Evolutionary conservation across 2,113 vertebrate species (phyloP).

Genomic region (Chrysemys picta): DNA sequence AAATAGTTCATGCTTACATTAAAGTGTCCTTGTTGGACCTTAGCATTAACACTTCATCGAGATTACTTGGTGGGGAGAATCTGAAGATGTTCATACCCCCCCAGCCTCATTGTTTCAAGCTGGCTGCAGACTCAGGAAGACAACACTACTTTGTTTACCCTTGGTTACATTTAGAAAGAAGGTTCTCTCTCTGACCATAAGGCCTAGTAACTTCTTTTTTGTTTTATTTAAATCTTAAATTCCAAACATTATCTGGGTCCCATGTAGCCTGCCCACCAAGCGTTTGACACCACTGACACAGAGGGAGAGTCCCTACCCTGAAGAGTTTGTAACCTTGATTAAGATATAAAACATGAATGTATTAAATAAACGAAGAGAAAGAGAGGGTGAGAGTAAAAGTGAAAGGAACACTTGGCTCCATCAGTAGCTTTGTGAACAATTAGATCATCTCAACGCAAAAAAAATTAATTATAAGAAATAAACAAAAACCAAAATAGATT

Average conservation of each 20-base stretch:
- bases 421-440: not conserved
- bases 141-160: not conserved
- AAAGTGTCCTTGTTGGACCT: not conserved
- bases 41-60: not conserved
- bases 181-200: not conserved
- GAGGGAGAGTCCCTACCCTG: not conserved
- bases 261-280: not conserved
- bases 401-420: not conserved
- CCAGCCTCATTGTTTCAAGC: not conserved
- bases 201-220: not conserved
- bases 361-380: not conserved
- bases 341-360: not conserved
- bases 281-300: not conserved
- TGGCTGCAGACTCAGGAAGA: not conserved
- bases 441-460: not conserved
- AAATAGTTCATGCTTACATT: not conserved
- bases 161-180: not conserved
- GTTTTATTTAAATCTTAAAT: not conserved
- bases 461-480: not conserved
- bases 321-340: not conserved
- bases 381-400: not conserved
- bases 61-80: not conserved
- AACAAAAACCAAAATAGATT: not conserved
- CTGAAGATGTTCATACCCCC: not conserved
- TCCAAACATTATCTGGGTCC: not conserved